Evolutionary conservation across 2,113 vertebrate species (phyloP), one percentile per base, ranked within the genome.

Genomic region (Alaudala cheleensis): DNA sequence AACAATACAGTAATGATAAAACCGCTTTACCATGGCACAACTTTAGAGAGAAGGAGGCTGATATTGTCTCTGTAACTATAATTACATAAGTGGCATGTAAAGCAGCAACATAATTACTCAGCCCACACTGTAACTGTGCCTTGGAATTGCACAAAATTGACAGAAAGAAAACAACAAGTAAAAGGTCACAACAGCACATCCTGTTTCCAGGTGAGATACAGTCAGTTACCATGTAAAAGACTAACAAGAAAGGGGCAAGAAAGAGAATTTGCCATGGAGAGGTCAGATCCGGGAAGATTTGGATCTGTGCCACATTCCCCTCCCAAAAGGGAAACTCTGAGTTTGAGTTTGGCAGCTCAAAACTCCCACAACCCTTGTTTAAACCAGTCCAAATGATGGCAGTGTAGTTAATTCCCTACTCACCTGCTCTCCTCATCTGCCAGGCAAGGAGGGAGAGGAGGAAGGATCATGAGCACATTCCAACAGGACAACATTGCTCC

Each of bases 71-170:
- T 88, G 42, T 37, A 78, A 71, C 23, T 60, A 33, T 71, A 85
- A 90, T 85, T 67, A 86, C 28, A 56, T 49, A 78, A 78, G 12
- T 66, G 28, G 60, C 51, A 67, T 58, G 85, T 62, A 84, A 73
- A 91, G 31, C 40, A 86, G 33, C 28, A 88, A 71, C 18, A 18
- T 54, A 81, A 78, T 91, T 91, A 77, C 8, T 92, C 45, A 88
- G n/a, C 7, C 47, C 19, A 66, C 39, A 29, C 23, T 44, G 42
- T 70, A 81, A 66, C 39, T 2, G 0, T 9, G 14, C 31, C 72
- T 90, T 71, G 31, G n/a, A 74, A 86, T 66, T 58, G 34, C 42
- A 64, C 37, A 51, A 74, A 79, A 67, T 5, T 74, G 14, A 58
- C 64, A 28, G 45, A 53, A 72, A 44, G 33, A 61, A 60, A 88